A percentile compares a stretch with the other conserved stretches of the same genome.
phyloP scores from a whole-genome alignment of 2,113 vertebrate genomes.

The Oostethus manadensis region DNA sequence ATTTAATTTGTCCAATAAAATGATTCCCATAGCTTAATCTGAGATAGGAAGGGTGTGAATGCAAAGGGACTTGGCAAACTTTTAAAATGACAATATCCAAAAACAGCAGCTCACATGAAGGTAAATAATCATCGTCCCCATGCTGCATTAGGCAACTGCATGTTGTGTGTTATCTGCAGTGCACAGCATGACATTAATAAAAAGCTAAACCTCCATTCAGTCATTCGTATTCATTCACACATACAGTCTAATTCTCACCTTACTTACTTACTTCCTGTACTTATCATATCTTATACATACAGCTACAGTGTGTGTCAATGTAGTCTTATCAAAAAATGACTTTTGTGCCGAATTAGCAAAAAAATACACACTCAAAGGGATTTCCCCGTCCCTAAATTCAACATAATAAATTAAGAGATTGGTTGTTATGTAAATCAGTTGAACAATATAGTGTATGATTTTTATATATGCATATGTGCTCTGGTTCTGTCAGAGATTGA shows the following conservation, averaged over 20 bases:
- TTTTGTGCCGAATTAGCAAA: not conserved
- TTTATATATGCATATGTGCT: constrained; percentile 3
- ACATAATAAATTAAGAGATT: not conserved
- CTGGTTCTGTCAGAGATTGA: constrained; percentile 52
- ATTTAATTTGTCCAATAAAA: not conserved
- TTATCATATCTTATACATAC: no score
- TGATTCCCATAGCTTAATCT: not conserved
- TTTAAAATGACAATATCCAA: not conserved
- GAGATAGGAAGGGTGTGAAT: not conserved
- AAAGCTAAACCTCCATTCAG: no score
- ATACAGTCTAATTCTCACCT: no score
- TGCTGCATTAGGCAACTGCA: not conserved
- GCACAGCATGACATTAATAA: not conserved
- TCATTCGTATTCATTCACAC: no score
- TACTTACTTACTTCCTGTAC: no score
- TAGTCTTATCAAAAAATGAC: not conserved
- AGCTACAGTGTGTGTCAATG: not conserved
- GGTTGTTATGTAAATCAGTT: not conserved
- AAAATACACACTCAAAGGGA: not conserved
- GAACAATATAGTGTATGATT: no score
- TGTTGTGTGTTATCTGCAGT: constrained; percentile 9
- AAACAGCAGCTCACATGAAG: constrained; percentile 1
- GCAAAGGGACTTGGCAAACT: not conserved
- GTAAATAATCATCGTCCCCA: not conserved
- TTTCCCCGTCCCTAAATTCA: not conserved